Evolutionary conservation across 2,113 vertebrate genomes (phyloP).

Genomic region (Aix galericulata): DNA sequence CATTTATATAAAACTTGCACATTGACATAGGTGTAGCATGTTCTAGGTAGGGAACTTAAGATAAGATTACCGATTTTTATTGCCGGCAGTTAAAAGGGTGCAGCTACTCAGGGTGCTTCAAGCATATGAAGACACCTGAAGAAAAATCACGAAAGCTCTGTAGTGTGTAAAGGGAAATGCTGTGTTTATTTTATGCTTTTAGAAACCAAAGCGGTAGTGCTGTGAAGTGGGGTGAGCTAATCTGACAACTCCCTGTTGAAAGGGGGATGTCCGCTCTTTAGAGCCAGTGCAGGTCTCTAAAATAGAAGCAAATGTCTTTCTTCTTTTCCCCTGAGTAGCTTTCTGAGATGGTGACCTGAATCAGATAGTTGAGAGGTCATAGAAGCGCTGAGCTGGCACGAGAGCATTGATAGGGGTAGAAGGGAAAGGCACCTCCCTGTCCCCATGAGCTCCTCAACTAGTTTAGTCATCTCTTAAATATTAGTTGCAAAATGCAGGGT

Average conservation of each 20-base stretch:
- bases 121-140: background rate
- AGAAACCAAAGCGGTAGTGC: background rate
- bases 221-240: background rate
- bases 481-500: background rate
- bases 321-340: background rate
- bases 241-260: background rate
- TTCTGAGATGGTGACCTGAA: background rate
- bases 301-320: background rate
- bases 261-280: background rate
- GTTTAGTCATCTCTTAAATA: background rate
- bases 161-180: background rate
- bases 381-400: background rate
- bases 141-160: background rate
- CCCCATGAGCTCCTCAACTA: background rate
- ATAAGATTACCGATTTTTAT: background rate
- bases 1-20: rapidly evolving
- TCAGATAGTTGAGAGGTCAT: background rate
- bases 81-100: no score
- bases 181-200: background rate
- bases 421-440: background rate
- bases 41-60: background rate
- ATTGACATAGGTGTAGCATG: rapidly evolving
- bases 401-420: background rate
- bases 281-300: background rate
- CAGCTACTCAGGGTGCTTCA: background rate